Evolutionary conservation across 2,113 vertebrate species (phyloP), one percentile per base, ranked within the genome.

Genomic region (Aspidoscelis tigris): DNA sequence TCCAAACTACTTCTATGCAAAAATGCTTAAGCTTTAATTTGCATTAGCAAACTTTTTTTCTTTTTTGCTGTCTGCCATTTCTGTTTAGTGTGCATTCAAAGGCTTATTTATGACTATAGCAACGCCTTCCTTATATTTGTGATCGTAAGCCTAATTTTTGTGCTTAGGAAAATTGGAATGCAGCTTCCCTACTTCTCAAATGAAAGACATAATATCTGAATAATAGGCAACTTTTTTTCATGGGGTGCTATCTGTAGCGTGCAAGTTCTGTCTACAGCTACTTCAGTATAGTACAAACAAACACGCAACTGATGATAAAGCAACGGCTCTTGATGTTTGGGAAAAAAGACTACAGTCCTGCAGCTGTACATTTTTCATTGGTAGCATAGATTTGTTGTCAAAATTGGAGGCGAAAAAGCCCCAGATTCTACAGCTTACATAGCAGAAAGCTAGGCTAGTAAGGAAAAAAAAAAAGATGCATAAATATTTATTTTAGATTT

Each of bases 301-400:
- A 78, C 85, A 80, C 16, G 24, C 6, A 75, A 80, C 86, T 75
- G 55, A 82, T 73, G 66, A 1, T 20, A 43, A 33, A 26, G 81
- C 80, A 6, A 61, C 18, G 58, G n/a, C 64, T 11, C 61, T 21
- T 76, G 81, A 84, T 22, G 24, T 39, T 7, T 33, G 80, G 18
- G 18, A 90, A 88, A 85, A 87, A 65, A 7, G 0, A 84, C 86
- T 89, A 78, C 84, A 85, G 81, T 33, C 9, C 83, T n/a, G 68
- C 4, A 89, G 76, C 86, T 86, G 47, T 73, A 81, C 78, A 50
- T 53, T 89, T 70, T 76, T 80, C 0, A 21, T 12, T 5, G 68
- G 64, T 91, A 84, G 77, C 66, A 0, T 11, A 43, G 78, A 55
- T 69, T 8, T 3, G 5, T 47, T 85, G 73, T 70, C 75, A 78